Evolutionary conservation across 2,113 vertebrate genomes (phyloP).

Genomic region (Promerops cafer): DNA sequence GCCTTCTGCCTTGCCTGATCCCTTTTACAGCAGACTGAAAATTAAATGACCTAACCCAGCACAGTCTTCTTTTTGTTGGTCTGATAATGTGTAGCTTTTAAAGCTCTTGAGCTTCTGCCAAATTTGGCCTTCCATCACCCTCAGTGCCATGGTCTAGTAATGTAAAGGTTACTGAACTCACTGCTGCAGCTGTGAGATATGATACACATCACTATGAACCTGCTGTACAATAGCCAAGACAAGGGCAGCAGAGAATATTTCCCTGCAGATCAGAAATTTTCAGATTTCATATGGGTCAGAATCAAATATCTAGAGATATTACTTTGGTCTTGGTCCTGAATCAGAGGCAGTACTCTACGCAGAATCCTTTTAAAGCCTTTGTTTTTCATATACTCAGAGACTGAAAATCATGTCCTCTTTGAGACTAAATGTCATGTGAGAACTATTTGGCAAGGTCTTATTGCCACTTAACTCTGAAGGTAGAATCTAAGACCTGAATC

Average conservation of each 20-base stretch:
- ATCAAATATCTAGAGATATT: background rate
- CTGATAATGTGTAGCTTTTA: slow-evolving; percentile 26
- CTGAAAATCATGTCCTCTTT: background rate
- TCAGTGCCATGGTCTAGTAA: background rate
- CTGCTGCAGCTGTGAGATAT: slow-evolving; percentile 27
- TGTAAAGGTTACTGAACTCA: slow-evolving; percentile 23
- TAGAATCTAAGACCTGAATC: background rate
- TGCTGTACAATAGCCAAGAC: background rate
- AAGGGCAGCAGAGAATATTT: background rate
- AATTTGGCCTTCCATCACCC: slow-evolving; percentile 1
- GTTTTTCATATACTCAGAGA: background rate
- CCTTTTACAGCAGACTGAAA: slow-evolving; percentile 25
- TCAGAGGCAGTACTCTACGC: background rate
- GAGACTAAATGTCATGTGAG: background rate
- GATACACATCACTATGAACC: background rate
- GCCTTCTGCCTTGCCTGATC: slow-evolving; percentile 1
- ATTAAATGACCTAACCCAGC: slow-evolving; percentile 16
- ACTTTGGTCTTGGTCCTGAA: background rate
- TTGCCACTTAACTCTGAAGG: background rate
- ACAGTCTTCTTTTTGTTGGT: background rate
- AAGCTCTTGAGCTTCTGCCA: slow-evolving; percentile 40
- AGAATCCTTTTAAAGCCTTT: background rate
- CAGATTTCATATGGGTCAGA: background rate
- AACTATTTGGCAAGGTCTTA: background rate
- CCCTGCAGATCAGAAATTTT: background rate